Evolutionary conservation across 2,797 vertebrate species (phyloP).

Genomic region (Halcyon chelicuti): DNA sequence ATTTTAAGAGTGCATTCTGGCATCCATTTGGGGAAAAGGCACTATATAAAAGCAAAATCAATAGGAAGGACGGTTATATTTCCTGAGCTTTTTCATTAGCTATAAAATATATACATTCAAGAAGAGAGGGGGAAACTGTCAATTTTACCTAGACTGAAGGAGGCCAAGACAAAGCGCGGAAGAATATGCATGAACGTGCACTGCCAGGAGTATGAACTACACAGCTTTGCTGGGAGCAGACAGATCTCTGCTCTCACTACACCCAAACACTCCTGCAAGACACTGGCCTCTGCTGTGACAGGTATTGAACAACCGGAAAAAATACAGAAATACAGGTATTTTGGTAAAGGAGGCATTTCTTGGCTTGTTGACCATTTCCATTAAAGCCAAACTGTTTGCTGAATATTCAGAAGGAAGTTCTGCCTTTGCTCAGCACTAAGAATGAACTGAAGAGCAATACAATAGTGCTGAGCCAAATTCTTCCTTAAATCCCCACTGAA

Average conservation of each 20-base stretch:
- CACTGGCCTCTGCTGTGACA: not conserved
- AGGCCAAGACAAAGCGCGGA: not conserved
- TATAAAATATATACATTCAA: constrained; percentile 2
- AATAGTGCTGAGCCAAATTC: not conserved
- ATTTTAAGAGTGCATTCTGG: constrained; percentile 57
- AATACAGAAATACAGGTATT: not conserved
- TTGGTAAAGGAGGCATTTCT: not conserved
- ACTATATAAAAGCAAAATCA: constrained; percentile 62
- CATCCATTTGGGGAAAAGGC: constrained; percentile 40
- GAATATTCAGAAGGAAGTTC: not conserved
- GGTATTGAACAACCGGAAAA: not conserved
- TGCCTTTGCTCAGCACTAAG: not conserved
- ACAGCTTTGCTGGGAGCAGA: not conserved
- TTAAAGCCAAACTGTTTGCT: not conserved
- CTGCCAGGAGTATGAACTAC: not conserved
- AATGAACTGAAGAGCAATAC: not conserved
- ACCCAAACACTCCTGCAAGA: not conserved
- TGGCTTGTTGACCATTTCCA: not conserved
- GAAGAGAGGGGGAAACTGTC: not conserved
- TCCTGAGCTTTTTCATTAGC: constrained; percentile 49
- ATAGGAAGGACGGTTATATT: not conserved
- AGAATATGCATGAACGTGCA: not conserved
- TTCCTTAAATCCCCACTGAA: not conserved
- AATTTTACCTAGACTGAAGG: not conserved
- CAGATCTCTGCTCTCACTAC: not conserved